phyloP scores from a whole-genome alignment of 2,113 vertebrate species.

The Mobula birostris region DNA sequence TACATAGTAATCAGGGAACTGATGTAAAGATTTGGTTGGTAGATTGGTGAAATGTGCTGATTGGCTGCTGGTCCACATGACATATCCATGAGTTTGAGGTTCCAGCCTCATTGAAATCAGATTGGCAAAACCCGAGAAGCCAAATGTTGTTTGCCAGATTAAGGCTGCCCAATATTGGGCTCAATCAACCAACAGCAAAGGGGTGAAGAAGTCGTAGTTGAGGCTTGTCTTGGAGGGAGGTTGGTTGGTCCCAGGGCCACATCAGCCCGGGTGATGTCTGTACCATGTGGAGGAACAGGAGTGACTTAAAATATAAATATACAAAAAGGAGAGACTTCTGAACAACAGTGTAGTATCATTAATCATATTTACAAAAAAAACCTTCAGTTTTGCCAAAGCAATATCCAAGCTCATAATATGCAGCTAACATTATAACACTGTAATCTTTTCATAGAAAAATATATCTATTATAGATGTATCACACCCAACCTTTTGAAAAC shows the following conservation, averaged over 20 bases:
- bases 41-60: background rate
- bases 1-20: background rate
- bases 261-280: background rate
- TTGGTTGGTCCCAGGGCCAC: too few relatives aligned
- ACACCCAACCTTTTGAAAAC: conserved; percentile 36
- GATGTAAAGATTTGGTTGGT: background rate
- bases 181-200: background rate
- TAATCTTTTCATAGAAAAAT: conserved; percentile 37
- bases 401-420: conserved; percentile 15
- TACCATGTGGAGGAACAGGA: background rate
- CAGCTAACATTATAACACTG: conserved; percentile 37
- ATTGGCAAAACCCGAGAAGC: background rate
- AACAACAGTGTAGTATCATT: background rate
- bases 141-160: background rate
- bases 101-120: background rate
- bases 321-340: conserved; percentile 8
- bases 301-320: background rate
- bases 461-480: conserved; percentile 35
- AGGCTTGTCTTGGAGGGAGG: background rate
- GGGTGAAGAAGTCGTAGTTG: background rate
- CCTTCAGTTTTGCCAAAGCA: background rate
- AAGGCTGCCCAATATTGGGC: background rate
- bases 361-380: background rate
- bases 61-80: background rate
- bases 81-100: background rate